phyloP scores from a whole-genome alignment of 2,797 vertebrate genomes.

The Lutjanus argentimaculatus region DNA sequence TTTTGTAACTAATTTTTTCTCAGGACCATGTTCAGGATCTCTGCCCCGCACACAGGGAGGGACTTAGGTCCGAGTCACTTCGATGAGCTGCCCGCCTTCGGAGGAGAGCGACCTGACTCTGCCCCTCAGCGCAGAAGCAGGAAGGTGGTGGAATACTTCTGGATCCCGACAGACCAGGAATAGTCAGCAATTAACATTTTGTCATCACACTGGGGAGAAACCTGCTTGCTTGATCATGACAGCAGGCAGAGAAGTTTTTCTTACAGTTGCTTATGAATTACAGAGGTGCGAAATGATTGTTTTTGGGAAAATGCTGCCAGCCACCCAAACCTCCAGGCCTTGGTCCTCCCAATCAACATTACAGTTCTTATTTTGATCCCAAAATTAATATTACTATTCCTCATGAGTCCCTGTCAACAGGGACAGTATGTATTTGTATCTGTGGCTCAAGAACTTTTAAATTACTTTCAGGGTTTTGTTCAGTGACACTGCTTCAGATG shows the following conservation, averaged over 20 bases:
- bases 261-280: background rate
- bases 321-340: background rate
- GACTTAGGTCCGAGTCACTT: constrained; percentile 78
- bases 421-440: background rate
- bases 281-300: background rate
- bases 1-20: background rate
- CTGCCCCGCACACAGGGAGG: constrained; percentile 71
- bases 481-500: too few species aligned
- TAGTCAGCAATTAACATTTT: background rate
- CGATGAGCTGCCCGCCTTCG: constrained; percentile 78
- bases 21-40: constrained; percentile 80
- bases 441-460: background rate
- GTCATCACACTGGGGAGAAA: too few species aligned
- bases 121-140: constrained; percentile 72
- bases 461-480: background rate
- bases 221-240: background rate
- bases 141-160: constrained; percentile 88
- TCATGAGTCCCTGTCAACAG: background rate
- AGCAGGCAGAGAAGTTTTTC: background rate
- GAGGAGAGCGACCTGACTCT: constrained; percentile 68
- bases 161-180: constrained; percentile 87
- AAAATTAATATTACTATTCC: background rate
- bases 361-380: background rate
- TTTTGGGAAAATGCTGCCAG: background rate
- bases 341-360: background rate